These are phyloP conservation scores for Phragmatobia fuliginosa DNA, from an alignment of 2,888 invertebrate species.

Conservation along the genomic window DNA sequence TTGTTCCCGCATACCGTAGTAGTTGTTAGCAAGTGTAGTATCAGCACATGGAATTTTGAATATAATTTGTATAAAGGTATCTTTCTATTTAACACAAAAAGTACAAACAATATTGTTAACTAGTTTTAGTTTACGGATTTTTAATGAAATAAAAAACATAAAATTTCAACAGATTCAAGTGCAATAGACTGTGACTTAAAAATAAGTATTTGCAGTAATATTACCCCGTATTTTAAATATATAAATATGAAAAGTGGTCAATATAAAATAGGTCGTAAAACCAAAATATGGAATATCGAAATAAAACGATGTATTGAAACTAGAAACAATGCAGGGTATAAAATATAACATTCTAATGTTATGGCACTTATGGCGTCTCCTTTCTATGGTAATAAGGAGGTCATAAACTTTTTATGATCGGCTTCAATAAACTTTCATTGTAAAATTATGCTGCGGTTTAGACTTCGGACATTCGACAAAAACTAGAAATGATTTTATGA, in stretches of 20 bases:
- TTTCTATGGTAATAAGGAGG: slow-evolving; percentile 71
- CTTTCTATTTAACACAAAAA: no score
- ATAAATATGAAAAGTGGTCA: slow-evolving; percentile 43
- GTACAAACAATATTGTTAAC: no score
- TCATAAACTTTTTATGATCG: slow-evolving; percentile 70
- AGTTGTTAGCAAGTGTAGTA: no score
- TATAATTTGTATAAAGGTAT: no score
- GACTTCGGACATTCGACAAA: slow-evolving; percentile 45
- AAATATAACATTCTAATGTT: slow-evolving; percentile 67
- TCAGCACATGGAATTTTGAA: no score
- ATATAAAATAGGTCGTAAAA: slow-evolving; percentile 60
- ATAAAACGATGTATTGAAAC: slow-evolving; percentile 59
- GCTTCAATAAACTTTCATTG: slow-evolving; percentile 61
- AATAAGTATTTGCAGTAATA: slow-evolving; percentile 23
- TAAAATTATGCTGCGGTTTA: slow-evolving; percentile 53
- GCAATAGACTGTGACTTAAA: slow-evolving; percentile 30
- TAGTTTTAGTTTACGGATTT: not conserved
- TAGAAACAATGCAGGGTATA: slow-evolving; percentile 67
- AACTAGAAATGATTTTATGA: slow-evolving; percentile 26
- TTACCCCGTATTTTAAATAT: slow-evolving; percentile 34
- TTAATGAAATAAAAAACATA: not conserved
- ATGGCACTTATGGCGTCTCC: slow-evolving; percentile 58
- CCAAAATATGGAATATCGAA: slow-evolving; percentile 58
- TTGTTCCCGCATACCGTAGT: no score
- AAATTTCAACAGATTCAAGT: not conserved